Evolutionary conservation across 2,113 vertebrate species (phyloP), one percentile per base, ranked within the genome.

Genomic region (Cyanoramphus novaezelandiae): DNA sequence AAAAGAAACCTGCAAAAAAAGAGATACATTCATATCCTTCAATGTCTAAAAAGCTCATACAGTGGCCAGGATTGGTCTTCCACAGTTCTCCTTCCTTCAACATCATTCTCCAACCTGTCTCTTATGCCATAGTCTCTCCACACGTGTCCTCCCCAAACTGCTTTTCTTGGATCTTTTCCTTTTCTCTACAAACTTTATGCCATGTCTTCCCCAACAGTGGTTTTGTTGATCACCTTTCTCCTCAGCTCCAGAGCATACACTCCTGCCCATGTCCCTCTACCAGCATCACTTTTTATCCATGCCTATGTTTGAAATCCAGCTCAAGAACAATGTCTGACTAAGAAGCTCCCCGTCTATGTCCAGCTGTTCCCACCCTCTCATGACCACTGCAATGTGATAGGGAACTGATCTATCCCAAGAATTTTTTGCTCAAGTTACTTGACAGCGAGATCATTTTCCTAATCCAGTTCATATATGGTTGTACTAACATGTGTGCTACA

Each of bases 361-460:
- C 96, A 97, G 91, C 91, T 97, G 93, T 82, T 92, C 89, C 39
- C 65, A 84, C 55, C 49, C 83, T 93, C 88, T 84, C 81, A 55
- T 17, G 47, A 64, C 18, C 81, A 89, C 2, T 72, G 81, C 80
- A 96, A 91, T 4, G 3, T 47, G 77, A 87, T 43, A 92, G 72
- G 72, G 57, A 90, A 92, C 57, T n/a, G 21, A 95, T 85, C 39
- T 47, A 62, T 43, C 74, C 91, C 86, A 92, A 89, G 74, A 95
- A 95, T 95, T 84, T 86, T 92, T 91, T 89, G 35, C 91, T 95
- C 81, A 79, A 87, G 65, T 97, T 92, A 91, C 86, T 79, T 76
- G 31, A 84, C 50, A 94, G 72, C 50, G 41, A 92, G 47, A 71
- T 71, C 57, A 79, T 55, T 57, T 92, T 81, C 91, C 65, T 62